Evolutionary conservation across 2,888 invertebrate species (phyloP).

Genomic region (Machimus rusticus): DNA sequence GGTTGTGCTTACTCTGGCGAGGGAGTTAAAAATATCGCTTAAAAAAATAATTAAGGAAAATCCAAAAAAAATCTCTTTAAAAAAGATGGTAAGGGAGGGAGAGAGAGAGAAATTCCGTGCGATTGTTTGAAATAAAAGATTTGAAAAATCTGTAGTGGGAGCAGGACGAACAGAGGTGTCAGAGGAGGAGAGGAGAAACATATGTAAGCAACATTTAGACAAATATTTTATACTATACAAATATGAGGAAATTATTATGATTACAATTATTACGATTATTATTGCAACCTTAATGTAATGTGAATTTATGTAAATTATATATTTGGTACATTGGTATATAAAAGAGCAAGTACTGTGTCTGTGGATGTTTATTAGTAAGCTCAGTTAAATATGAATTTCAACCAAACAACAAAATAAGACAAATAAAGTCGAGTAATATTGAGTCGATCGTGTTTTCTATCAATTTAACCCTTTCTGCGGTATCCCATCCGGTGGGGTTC

Average conservation of each 20-base stretch:
- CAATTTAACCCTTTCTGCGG: background rate
- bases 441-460: background rate
- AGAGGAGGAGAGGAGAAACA: background rate
- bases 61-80: constrained; percentile 11
- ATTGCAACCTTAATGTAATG: constrained; percentile 37
- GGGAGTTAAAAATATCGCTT: constrained; percentile 43
- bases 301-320: constrained; percentile 40
- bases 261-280: constrained; percentile 13
- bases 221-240: constrained; percentile 42
- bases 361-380: constrained; percentile 44
- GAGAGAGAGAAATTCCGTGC: background rate
- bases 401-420: constrained; percentile 30
- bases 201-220: constrained; percentile 36
- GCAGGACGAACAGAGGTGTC: background rate
- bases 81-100: background rate
- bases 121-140: background rate
- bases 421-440: constrained; percentile 40
- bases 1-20: constrained; percentile 45
- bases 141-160: background rate
- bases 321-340: constrained; percentile 43
- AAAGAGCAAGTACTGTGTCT: constrained; percentile 37
- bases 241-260: constrained; percentile 32
- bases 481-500: background rate
- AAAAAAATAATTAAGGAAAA: constrained; percentile 29
- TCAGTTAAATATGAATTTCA: constrained; percentile 42